These are phyloP conservation scores for Chelon labrosus DNA, from an alignment of 2,797 vertebrate species.

Conservation along the genomic window DNA sequence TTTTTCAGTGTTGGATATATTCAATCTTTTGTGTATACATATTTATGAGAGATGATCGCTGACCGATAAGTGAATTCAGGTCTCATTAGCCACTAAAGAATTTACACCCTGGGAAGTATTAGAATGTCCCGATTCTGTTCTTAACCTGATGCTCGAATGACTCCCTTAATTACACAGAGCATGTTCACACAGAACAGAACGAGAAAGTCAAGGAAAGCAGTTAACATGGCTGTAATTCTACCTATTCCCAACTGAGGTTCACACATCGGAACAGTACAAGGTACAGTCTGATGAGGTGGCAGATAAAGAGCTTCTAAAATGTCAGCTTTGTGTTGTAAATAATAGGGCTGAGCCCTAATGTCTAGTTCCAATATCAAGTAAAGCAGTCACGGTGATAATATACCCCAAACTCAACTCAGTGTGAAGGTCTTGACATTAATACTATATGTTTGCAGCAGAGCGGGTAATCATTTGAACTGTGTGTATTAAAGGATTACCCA, in stretches of 20 bases:
- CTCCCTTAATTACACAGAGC: background rate
- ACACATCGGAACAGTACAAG: background rate
- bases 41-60: background rate
- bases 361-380: background rate
- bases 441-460: constrained; percentile 12
- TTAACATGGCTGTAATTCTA: background rate
- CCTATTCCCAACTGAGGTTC: background rate
- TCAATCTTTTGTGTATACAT: background rate
- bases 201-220: too few relatives aligned
- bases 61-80: background rate
- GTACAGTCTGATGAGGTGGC: too few relatives aligned
- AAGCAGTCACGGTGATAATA: background rate
- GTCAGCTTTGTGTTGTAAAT: background rate
- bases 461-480: constrained; percentile 15
- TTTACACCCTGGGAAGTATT: background rate
- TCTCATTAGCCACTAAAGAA: background rate
- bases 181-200: background rate
- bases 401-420: background rate
- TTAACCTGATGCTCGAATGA: background rate
- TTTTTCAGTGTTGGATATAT: background rate
- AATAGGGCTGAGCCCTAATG: background rate
- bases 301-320: background rate
- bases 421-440: background rate
- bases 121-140: background rate
- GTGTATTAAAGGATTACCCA: constrained; percentile 15